Base-by-base conservation (phyloP, 2,888 invertebrate genomes). In the Acanthosepion esculentum region DNA sequence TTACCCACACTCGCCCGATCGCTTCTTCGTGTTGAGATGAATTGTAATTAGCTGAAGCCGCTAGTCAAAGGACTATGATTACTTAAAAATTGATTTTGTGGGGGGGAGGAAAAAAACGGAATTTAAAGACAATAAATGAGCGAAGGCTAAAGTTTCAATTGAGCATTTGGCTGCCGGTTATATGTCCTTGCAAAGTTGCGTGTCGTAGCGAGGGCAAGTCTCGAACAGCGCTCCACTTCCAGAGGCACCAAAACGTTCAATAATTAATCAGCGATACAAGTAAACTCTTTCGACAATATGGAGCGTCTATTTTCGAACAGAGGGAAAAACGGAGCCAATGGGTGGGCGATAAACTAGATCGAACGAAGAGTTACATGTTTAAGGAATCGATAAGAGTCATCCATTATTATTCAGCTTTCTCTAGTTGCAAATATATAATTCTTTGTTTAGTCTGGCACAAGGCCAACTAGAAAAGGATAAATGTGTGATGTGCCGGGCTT, bases 191-290 rank as follows among this genome's bases (percentile, higher is more conserved):
- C 78, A 78, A 78, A 23, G 78, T 78, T 78, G 78, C 78, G 78
- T 78, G 78, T 33, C 78, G 78, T 78, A 33, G 78, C n/a, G 78
- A 78, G 78, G 78, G n/a, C 78, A n/a, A 78, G 78, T 78, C 78
- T 78, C n/a, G 78, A 78, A 33, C 78, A 78, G 78, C n/a, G 78
- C 78, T 78, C 78, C 78, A 78, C 78, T 78, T 78, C n/a, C 78
- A 78, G 78, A 78, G n/a, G n/a, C 78, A 78, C 33, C 15, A 23
- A n/a, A 33, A n/a, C 78, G n/a, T 78, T 78, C 78, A 78, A 33
- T 78, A 78, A 78, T 78, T 78, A 78, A 78, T 18, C 78, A 78
- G n/a, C 18, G n/a, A n/a, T 78, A 78, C 78, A 78, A n/a, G n/a
- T 15, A 78, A 78, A 78, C 78, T 78, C 78, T 78, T 29, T 78